Evolutionary conservation across 2,797 vertebrate species (phyloP).

Genomic region (Malurus leucopterus): DNA sequence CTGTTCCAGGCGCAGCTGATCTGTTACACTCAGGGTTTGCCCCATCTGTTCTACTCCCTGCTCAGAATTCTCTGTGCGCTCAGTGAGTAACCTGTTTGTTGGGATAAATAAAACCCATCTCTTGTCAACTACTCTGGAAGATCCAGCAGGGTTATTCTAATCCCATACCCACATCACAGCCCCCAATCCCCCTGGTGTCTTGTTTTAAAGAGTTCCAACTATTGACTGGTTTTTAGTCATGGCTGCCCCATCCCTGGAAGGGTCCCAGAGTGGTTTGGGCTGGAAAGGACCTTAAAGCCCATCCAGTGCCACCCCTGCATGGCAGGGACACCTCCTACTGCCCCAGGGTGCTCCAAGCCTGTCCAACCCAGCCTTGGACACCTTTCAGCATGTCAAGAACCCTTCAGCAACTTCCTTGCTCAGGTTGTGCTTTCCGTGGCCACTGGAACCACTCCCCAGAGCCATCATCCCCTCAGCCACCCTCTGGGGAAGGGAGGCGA

Average conservation of each 20-base stretch:
- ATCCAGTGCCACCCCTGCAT: not conserved
- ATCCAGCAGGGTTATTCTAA: not conserved
- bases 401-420: not conserved
- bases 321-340: not conserved
- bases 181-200: fast-evolving
- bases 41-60: not conserved
- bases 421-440: not conserved
- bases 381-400: fast-evolving
- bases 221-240: not conserved
- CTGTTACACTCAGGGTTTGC: not conserved
- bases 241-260: not conserved
- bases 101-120: not conserved
- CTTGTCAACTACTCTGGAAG: not conserved
- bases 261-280: not conserved
- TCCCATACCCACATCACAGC: not conserved
- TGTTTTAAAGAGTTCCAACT: not conserved
- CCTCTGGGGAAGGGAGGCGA: not conserved
- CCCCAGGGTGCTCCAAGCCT: not conserved
- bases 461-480: not conserved
- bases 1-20: not conserved
- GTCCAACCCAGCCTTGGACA: not conserved
- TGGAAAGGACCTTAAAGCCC: not conserved
- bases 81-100: not conserved
- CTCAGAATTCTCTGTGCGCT: not conserved
- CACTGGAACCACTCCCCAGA: not conserved